These are phyloP conservation scores for Palaemon carinicauda DNA, from an alignment of 1,140 invertebrate species.

Conservation along the genomic window DNA sequence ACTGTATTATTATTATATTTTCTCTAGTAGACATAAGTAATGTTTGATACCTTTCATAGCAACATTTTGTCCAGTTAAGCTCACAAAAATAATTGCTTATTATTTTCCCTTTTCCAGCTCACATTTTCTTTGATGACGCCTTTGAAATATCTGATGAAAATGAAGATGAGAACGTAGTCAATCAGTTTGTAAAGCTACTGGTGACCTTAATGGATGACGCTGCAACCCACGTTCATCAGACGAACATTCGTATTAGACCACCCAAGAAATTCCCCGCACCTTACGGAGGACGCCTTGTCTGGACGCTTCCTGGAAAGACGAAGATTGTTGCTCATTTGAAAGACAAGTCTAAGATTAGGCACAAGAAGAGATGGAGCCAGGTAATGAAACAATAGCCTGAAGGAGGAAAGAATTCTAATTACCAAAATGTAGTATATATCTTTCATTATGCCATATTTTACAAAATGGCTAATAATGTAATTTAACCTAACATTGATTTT, in stretches of 20 bases:
- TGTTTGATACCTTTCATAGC: too few species aligned
- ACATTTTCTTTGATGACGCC: constrained; percentile 99
- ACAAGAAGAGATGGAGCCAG: constrained; percentile 94
- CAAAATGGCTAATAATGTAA: too few species aligned
- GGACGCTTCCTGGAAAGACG: constrained; percentile 96
- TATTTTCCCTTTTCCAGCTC: constrained; percentile 72
- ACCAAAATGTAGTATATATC: too few species aligned
- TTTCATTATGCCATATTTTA: too few species aligned
- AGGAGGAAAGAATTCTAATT: too few species aligned
- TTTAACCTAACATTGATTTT: too few species aligned
- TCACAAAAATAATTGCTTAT: too few species aligned
- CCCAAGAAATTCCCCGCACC: constrained; percentile 94
- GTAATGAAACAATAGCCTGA: background rate
- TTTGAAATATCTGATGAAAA: constrained; percentile 96
- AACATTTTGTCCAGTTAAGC: too few species aligned
- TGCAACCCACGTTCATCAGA: constrained; percentile 93
- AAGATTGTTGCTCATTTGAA: constrained; percentile 98
- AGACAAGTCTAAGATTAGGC: constrained; percentile 95
- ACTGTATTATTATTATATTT: background rate
- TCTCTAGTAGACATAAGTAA: background rate
- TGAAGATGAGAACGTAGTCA: constrained; percentile 92
- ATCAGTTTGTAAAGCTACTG: constrained; percentile 95
- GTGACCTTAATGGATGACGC: constrained; percentile 93
- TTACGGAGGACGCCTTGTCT: constrained; percentile 93
- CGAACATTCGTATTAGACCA: constrained; percentile 84